phyloP scores from a whole-genome alignment of 23 tunicate species.

The Trididemnum clinides region DNA sequence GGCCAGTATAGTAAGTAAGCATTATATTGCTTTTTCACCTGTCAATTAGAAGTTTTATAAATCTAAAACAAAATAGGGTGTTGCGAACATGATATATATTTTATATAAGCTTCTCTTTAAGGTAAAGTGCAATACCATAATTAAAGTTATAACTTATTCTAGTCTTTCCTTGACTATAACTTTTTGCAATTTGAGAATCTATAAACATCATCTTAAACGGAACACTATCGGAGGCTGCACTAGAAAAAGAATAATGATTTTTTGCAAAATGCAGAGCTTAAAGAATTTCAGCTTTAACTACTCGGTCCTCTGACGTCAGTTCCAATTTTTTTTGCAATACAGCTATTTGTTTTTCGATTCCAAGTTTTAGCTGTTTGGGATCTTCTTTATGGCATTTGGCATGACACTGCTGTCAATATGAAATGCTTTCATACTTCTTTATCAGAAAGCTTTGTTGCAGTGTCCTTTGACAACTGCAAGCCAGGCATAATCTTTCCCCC shows the following conservation, averaged over 20 bases:
- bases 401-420: not conserved
- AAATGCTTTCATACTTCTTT: not conserved
- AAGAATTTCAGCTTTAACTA: not conserved
- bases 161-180: not conserved
- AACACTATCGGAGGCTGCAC: not conserved
- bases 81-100: not conserved
- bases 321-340: not conserved
- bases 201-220: not conserved
- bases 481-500: not conserved
- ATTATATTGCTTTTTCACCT: not conserved
- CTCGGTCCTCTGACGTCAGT: not conserved
- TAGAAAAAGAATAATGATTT: not conserved
- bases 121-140: not conserved
- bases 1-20: not conserved
- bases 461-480: not conserved
- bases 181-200: not conserved
- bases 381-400: not conserved
- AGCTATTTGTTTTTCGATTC: not conserved
- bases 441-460: not conserved
- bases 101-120: not conserved
- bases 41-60: not conserved
- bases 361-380: not conserved
- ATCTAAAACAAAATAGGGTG: not conserved
- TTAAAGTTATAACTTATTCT: not conserved
- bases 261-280: not conserved